Percentiles rank a stretch among this genome's conserved stretches.
phyloP scores from a whole-genome alignment of 2,113 vertebrate genomes.

The Pardalotus punctatus region DNA sequence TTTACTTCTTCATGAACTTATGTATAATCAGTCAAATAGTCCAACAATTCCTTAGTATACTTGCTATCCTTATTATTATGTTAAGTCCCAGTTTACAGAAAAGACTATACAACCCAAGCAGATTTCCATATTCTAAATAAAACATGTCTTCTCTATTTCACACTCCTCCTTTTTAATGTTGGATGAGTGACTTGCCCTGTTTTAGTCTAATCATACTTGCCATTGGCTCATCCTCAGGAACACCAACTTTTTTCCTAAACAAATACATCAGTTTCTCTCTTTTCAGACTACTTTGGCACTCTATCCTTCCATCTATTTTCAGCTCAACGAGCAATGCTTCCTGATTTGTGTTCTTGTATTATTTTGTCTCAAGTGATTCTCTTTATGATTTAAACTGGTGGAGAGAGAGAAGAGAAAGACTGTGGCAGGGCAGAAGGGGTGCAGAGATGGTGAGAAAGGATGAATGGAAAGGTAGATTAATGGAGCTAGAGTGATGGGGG shows the following conservation, averaged over 20 bases:
- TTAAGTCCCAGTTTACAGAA: neutral
- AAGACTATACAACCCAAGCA: neutral
- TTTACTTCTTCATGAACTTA: neutral
- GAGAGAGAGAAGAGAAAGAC: neutral
- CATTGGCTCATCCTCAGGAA: neutral
- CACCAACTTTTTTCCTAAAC: neutral
- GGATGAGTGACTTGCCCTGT: neutral
- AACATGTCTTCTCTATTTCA: neutral
- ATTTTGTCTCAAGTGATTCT: neutral
- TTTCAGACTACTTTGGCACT: neutral
- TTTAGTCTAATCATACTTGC: neutral
- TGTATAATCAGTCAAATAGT: neutral
- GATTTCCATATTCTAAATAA: neutral
- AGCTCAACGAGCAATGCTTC: neutral
- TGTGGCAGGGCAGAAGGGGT: accelerated
- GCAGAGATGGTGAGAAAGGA: neutral
- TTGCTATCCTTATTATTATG: neutral
- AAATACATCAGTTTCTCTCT: neutral
- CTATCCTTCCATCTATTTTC: neutral
- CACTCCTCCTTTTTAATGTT: neutral
- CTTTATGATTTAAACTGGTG: neutral
- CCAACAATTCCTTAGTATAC: neutral
- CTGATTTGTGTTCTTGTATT: neutral
- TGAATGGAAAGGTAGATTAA: neutral
- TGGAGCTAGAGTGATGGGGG: neutral